Evolutionary conservation across 2,797 vertebrate genomes (phyloP).

Genomic region (Carapus acus): DNA sequence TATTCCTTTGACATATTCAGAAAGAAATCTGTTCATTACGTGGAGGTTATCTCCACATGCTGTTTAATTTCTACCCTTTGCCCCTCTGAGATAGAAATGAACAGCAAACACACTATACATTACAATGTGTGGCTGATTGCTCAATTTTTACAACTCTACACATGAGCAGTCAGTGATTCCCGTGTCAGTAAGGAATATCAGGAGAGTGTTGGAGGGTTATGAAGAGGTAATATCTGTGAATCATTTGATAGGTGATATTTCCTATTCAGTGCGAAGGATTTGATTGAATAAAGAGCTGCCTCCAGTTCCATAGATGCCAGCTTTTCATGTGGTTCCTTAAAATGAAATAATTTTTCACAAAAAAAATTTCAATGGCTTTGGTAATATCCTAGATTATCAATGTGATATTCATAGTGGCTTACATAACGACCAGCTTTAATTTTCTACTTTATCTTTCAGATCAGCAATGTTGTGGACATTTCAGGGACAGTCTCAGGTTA

Average conservation of each 20-base stretch:
- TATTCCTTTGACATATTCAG: conserved; percentile 67
- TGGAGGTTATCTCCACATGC: conserved; percentile 60
- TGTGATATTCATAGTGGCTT: too few species aligned
- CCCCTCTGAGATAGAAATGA: conserved; percentile 18
- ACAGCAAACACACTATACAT: not conserved
- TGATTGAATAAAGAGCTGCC: too few species aligned
- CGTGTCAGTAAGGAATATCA: conserved; percentile 29
- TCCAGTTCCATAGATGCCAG: too few species aligned
- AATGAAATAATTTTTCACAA: too few species aligned
- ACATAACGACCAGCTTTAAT: too few species aligned
- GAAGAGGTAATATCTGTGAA: conserved; percentile 51
- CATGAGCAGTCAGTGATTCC: conserved; percentile 16
- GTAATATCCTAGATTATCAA: too few species aligned
- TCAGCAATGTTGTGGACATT: too few species aligned
- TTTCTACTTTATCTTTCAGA: too few species aligned
- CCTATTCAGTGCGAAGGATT: conserved; percentile 20
- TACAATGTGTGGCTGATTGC: conserved; percentile 20
- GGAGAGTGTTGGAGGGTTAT: conserved; percentile 50
- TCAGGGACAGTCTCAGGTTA: too few species aligned
- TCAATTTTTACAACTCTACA: conserved; percentile 41
- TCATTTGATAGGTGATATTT: conserved; percentile 55
- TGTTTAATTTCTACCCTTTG: conserved; percentile 25
- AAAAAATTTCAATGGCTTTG: too few species aligned
- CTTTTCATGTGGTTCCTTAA: too few species aligned
- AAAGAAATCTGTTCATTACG: conserved; percentile 68